These are phyloP conservation scores for Stichopus chloronotus DNA, from an alignment of 35 echinoderm and acorn worm species.

Conservation along the genomic window DNA sequence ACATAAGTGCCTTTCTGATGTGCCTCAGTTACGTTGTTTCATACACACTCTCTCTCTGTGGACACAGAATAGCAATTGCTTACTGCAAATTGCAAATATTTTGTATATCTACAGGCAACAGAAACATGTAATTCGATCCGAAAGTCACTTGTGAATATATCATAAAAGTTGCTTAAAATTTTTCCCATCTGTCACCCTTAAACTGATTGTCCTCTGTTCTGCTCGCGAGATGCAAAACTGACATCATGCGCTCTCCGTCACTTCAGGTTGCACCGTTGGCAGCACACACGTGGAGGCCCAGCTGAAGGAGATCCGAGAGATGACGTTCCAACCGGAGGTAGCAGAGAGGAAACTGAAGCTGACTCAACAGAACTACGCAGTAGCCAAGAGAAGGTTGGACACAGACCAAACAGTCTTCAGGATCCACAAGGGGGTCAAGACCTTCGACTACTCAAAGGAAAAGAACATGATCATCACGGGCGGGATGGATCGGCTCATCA, in stretches of 20 bases:
- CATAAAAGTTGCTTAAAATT: too few relatives aligned
- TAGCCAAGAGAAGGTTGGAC: conserved; percentile 69
- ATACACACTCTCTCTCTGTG: too few relatives aligned
- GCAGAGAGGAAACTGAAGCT: conserved; percentile 83
- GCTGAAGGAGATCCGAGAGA: conserved; percentile 88
- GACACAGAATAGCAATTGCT: too few relatives aligned
- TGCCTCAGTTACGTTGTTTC: too few relatives aligned
- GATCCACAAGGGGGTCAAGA: conserved; percentile 97
- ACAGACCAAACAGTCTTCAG: conserved; percentile 85
- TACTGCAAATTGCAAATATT: too few relatives aligned
- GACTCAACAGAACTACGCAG: conserved; percentile 85
- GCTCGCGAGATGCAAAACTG: too few relatives aligned
- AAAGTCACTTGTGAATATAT: too few relatives aligned
- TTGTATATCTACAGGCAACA: too few relatives aligned
- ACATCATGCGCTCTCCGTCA: background rate
- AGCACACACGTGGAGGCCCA: conserved; percentile 94
- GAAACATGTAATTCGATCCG: too few relatives aligned
- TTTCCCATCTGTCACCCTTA: too few relatives aligned
- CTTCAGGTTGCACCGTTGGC: conserved; percentile 77
- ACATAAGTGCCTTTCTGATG: too few relatives aligned
- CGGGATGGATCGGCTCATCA: conserved; percentile 91
- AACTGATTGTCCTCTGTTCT: too few relatives aligned
- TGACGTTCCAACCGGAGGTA: conserved; percentile 62
- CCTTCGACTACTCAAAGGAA: conserved; percentile 94
- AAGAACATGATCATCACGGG: conserved; percentile 93